A percentile compares a stretch with the other conserved stretches of the same genome.
Conservation (phyloP, 2,113 vertebrate species). For the Leptosomus discolor region DNA sequence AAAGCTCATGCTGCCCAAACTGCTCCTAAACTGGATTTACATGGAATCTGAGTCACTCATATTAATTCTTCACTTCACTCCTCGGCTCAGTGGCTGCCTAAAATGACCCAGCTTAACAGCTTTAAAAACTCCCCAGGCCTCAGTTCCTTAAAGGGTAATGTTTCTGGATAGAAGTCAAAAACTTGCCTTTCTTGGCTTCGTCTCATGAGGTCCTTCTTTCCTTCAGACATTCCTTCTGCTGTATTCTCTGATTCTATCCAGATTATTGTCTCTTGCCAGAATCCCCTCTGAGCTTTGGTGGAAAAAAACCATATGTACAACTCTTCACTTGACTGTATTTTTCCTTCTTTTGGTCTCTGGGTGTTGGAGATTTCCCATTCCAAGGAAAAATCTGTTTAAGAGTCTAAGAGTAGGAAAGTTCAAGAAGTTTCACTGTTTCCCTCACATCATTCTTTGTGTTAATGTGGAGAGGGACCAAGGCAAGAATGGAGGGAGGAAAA, state of each 20-base stretch:
- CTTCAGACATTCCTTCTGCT: slow-evolving; percentile 12
- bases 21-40: not conserved
- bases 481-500: not conserved
- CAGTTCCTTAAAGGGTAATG: not conserved
- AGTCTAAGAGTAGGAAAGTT: not conserved
- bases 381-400: slow-evolving; percentile 24
- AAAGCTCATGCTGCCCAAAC: not conserved
- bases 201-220: not conserved
- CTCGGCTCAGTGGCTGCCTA: not conserved
- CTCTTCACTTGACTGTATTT: slow-evolving; percentile 2
- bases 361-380: not conserved
- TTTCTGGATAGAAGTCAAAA: not conserved
- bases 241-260: not conserved
- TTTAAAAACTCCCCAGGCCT: not conserved
- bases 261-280: slow-evolving; percentile 5
- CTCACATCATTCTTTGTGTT: not conserved
- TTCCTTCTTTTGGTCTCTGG: not conserved
- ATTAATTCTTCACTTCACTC: not conserved
- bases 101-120: not conserved
- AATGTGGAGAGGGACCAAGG: not conserved
- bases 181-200: not conserved
- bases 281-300: not conserved
- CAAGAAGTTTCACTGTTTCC: slow-evolving; percentile 16
- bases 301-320: not conserved
- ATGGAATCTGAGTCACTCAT: not conserved